Base-by-base conservation (phyloP, 2,113 vertebrate genomes). In the Passer domesticus region DNA sequence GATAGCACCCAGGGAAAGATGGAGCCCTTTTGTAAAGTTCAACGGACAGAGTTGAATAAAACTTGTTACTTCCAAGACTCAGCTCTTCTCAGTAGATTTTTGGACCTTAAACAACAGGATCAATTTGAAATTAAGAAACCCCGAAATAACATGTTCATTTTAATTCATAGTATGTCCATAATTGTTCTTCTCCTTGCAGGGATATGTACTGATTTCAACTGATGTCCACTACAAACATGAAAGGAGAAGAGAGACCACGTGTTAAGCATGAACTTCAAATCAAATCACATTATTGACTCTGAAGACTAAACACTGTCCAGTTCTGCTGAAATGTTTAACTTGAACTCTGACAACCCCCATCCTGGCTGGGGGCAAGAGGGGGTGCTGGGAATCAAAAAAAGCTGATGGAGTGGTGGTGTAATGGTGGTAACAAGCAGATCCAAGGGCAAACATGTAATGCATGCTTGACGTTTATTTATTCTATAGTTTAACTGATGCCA, bases 151-250 rank as follows among this genome's bases (percentile, higher is more conserved):
- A 24, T 9, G 6, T 44, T 75, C 2, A 47, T 90, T 83, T 87
- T 74, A 92, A 70, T 52, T 72, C 50, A 49, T 23, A 79, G 37
- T 53, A 68, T 18, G 41, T 79, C 39, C 28, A 9, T 83, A 58
- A 83, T 60, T 46, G 18, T 62, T 89, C 7, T 73, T 77, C 63
- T 82, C 74, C 76, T 89, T 39, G 8, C 90, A 98, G 98, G 97
- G 87, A 41, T 97, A 96, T 31, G 49, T 98, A 68, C 62, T 98
- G 95, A 93, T 98, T 96, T 98, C 97, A 1, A 95, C 97, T 3
- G 95, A 98, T 59, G 35, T 97, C 86, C 83, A 72, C 43, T 97
- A 97, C 89, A 96, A 96, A 69, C 59, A 52, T 67, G 77, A 41
- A 96, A 82, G 74, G 75, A 94, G 56, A 93, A 87, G 70, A 95